Percentiles rank a stretch among this genome's conserved stretches.
These are phyloP conservation scores for Etheostoma nigrum DNA, from an alignment of 2,797 vertebrate species.

Conservation along the genomic window DNA sequence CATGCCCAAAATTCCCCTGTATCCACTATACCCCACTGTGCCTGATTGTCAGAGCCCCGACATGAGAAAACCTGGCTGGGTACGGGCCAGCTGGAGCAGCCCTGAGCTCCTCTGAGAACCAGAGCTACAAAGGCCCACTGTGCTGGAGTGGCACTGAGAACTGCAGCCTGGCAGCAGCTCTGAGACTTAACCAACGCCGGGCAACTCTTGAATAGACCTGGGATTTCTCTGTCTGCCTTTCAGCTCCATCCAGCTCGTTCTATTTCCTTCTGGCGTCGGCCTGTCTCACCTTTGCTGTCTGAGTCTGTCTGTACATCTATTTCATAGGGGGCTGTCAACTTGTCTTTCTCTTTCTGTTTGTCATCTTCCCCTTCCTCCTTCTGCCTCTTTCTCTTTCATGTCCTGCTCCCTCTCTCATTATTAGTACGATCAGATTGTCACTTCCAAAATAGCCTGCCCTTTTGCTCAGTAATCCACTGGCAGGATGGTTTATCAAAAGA, in stretches of 20 bases:
- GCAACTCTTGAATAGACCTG: constrained; percentile 69
- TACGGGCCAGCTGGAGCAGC: constrained; percentile 66
- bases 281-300: constrained; percentile 47
- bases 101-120: constrained; percentile 64
- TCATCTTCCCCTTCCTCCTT: constrained; percentile 1
- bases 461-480: constrained; percentile 42
- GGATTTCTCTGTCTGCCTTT: constrained; percentile 57
- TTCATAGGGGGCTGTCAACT: not conserved
- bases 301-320: constrained; percentile 13
- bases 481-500: constrained; percentile 39
- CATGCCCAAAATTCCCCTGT: constrained; percentile 31
- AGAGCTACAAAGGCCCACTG: constrained; percentile 74
- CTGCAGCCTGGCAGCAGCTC: constrained; percentile 65
- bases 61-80: constrained; percentile 69
- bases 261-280: constrained; percentile 52
- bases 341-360: constrained; percentile 13
- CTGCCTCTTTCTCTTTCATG: constrained; percentile 18
- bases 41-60: constrained; percentile 54
- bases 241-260: constrained; percentile 54
- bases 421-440: constrained; percentile 25
- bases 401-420: not conserved
- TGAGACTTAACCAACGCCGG: constrained; percentile 58
- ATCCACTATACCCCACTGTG: constrained; percentile 42
- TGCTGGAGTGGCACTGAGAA: constrained; percentile 69
- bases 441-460: constrained; percentile 62